A percentile compares a stretch with the other conserved stretches of the same genome.
phyloP scores from a whole-genome alignment of 2,888 invertebrate genomes.

The Exephanes ischioxanthus region DNA sequence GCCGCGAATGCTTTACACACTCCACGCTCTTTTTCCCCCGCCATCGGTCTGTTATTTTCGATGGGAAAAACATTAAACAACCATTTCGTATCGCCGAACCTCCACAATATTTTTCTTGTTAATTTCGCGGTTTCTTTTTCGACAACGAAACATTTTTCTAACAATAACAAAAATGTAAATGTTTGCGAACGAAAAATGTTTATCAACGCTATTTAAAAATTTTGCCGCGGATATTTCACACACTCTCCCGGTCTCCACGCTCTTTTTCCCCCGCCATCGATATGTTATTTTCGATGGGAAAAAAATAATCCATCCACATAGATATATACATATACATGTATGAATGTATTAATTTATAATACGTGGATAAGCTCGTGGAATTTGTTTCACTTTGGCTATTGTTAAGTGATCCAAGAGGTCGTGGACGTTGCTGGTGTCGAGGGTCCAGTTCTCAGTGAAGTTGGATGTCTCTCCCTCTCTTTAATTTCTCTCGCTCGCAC shows the following conservation, averaged over 20 bases:
- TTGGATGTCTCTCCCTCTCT: slow-evolving; percentile 37
- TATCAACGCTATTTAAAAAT: too few relatives aligned
- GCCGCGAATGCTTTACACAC: too few relatives aligned
- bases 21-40: background rate
- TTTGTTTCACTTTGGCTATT: slow-evolving; percentile 71
- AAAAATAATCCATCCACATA: slow-evolving; percentile 6
- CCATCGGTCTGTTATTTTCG: background rate
- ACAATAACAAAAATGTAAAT: too few relatives aligned
- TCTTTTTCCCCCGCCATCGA: background rate
- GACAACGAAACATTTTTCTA: too few relatives aligned
- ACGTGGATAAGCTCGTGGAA: slow-evolving; percentile 51
- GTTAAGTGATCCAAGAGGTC: slow-evolving; percentile 65
- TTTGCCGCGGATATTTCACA: too few relatives aligned
- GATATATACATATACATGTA: background rate
- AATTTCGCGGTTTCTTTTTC: too few relatives aligned
- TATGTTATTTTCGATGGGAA: background rate
- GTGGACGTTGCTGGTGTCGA: slow-evolving; percentile 54
- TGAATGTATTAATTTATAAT: slow-evolving; percentile 21
- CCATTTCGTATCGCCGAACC: too few relatives aligned
- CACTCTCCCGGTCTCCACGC: too few relatives aligned
- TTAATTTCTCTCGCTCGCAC: slow-evolving; percentile 46
- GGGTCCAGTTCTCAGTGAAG: slow-evolving; percentile 60
- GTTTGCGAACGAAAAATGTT: too few relatives aligned
- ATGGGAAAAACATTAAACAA: background rate
- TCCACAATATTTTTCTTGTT: too few relatives aligned